These are phyloP conservation scores for Alloplasta piceator DNA, from an alignment of 2,888 invertebrate species.

Conservation along the genomic window DNA sequence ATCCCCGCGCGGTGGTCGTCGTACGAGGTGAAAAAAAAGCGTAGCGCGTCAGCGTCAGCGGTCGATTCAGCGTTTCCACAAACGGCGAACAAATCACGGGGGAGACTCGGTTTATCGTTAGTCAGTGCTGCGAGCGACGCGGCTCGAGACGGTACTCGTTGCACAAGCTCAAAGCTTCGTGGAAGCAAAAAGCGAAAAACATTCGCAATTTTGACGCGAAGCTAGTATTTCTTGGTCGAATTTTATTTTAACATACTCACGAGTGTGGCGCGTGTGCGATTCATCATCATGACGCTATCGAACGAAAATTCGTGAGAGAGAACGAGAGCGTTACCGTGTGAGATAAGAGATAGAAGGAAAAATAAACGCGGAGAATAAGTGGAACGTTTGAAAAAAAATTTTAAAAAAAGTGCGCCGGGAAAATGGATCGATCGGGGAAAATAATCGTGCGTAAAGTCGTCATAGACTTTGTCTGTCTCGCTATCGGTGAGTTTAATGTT, in stretches of 20 bases:
- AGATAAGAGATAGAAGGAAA: constrained; percentile 4
- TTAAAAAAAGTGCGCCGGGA: constrained; percentile 16
- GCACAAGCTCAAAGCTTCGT: neutral
- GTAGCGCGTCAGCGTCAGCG: too few species aligned
- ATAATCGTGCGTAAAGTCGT: constrained; percentile 87
- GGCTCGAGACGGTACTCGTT: constrained; percentile 47
- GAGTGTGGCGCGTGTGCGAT: neutral
- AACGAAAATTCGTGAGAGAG: neutral
- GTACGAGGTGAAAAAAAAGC: too few species aligned
- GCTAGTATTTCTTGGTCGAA: neutral
- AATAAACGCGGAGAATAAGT: constrained; percentile 9
- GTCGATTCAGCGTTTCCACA: constrained; percentile 54
- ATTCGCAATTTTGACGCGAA: too few species aligned
- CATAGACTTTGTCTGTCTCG: constrained; percentile 88
- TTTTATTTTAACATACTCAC: neutral
- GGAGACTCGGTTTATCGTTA: neutral
- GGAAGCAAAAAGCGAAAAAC: neutral
- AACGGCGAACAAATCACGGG: constrained; percentile 31
- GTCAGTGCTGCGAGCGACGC: constrained; percentile 59
- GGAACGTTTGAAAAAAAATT: constrained; percentile 57
- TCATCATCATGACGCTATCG: neutral
- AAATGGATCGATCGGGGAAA: constrained; percentile 85
- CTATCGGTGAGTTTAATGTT: constrained; percentile 86
- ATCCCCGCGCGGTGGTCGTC: too few species aligned
- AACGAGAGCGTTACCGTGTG: neutral